phyloP scores from a whole-genome alignment of 92 coral and sea anemone species.

The Phymanthus crucifer region DNA sequence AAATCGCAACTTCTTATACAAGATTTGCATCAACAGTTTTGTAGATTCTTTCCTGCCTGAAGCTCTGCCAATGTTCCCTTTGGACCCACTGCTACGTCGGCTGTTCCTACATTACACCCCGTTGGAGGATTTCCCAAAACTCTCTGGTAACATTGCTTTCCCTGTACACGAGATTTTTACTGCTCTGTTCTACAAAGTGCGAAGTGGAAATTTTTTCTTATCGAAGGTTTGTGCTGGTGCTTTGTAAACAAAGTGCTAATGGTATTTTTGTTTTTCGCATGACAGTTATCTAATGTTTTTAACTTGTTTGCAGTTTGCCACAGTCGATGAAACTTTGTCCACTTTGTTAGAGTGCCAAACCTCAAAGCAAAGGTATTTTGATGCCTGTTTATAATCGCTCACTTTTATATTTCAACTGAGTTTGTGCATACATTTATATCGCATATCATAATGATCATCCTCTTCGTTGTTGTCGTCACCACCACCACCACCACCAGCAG shows the following conservation, averaged over 20 bases:
- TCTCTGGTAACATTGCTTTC: constrained; percentile 29
- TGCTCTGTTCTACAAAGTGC: constrained; percentile 29
- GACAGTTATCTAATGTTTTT: not conserved
- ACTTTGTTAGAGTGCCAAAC: not conserved
- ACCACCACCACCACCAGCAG: too few species aligned
- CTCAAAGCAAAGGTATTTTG: not conserved
- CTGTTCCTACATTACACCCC: constrained; percentile 50
- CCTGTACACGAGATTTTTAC: constrained; percentile 55
- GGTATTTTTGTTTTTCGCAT: not conserved
- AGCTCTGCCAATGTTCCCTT: constrained; percentile 41
- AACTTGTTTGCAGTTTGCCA: not conserved
- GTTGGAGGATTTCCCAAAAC: constrained; percentile 34
- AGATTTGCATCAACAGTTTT: not conserved
- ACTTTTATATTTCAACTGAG: not conserved
- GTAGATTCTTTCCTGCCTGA: constrained; percentile 27
- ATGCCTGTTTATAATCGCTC: not conserved
- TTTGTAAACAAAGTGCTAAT: not conserved
- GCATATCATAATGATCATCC: too few species aligned
- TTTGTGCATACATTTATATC: not conserved
- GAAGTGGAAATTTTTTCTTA: not conserved
- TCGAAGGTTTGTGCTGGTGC: not conserved
- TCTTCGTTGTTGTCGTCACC: too few species aligned
- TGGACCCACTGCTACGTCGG: constrained; percentile 64
- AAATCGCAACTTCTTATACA: too few species aligned
- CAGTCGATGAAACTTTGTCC: not conserved